A percentile compares a stretch with the other conserved stretches of the same genome.
Conservation (phyloP, 2,888 invertebrate species). For the Blomia tropicalis region DNA sequence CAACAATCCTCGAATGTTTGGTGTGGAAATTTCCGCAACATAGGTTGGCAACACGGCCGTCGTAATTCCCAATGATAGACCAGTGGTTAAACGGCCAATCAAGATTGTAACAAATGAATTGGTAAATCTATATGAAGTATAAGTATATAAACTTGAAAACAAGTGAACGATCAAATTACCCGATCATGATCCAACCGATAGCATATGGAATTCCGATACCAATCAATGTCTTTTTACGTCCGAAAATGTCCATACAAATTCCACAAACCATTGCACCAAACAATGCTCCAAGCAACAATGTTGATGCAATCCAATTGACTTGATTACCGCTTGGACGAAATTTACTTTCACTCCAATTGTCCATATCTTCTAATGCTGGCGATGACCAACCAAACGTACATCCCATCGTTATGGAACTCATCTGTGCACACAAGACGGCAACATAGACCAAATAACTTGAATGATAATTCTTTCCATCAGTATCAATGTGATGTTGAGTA, state of each 20-base stretch:
- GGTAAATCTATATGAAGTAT: constrained; percentile 1
- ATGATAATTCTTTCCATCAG: not conserved
- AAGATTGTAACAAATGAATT: constrained; percentile 28
- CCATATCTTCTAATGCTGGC: constrained; percentile 20
- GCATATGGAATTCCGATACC: constrained; percentile 33
- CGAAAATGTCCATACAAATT: constrained; percentile 27
- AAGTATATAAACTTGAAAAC: no score
- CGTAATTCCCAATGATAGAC: constrained; percentile 33
- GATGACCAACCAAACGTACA: constrained; percentile 17
- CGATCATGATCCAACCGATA: constrained; percentile 34
- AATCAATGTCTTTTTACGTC: constrained; percentile 31
- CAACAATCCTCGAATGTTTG: constrained; percentile 34
- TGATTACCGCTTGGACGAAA: not conserved
- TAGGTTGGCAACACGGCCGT: constrained; percentile 35
- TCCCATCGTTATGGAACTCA: constrained; percentile 11
- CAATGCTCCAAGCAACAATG: constrained; percentile 18
- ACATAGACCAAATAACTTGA: not conserved
- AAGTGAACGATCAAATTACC: not conserved
- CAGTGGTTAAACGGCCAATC: constrained; percentile 34
- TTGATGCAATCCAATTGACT: constrained; percentile 12
- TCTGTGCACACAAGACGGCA: constrained; percentile 11
- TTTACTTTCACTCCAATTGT: not conserved
- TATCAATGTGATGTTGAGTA: no score
- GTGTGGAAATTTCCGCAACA: constrained; percentile 35
- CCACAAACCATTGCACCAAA: constrained; percentile 21